Conservation (phyloP, 2,113 vertebrate genomes). For the Sisor rabdophorus region DNA sequence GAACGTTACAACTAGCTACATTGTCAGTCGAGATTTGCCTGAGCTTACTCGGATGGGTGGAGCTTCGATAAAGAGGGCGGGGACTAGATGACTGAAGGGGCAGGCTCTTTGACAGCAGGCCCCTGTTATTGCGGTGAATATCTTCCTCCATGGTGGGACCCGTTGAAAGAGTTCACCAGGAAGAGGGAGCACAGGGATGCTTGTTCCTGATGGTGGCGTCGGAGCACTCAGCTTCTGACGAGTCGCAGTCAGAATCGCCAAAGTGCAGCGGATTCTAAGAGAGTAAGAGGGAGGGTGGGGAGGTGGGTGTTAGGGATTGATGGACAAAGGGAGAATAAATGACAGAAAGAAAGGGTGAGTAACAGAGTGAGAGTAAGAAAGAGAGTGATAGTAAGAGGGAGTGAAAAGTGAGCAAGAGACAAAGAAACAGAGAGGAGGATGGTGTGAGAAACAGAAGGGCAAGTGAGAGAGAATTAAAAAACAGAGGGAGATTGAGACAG, state of each 20-base stretch:
- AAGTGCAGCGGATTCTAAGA: constrained; percentile 87
- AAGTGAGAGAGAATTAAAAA: too few species aligned
- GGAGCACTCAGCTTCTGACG: constrained; percentile 93
- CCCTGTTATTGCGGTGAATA: constrained; percentile 77
- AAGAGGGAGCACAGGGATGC: constrained; percentile 84
- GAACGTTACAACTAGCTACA: constrained; percentile 85
- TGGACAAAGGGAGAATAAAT: not conserved
- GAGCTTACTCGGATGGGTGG: constrained; percentile 70
- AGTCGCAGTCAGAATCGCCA: constrained; percentile 89
- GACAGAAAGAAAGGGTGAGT: too few species aligned
- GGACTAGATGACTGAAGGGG: constrained; percentile 24
- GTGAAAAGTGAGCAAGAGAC: too few species aligned
- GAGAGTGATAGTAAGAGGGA: too few species aligned
- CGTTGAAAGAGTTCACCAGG: constrained; percentile 77
- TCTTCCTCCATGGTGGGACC: constrained; percentile 47
- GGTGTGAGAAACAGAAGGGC: too few species aligned
- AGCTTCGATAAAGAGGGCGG: constrained; percentile 49
- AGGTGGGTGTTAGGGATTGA: not conserved
- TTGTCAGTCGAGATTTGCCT: constrained; percentile 92
- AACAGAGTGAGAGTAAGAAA: too few species aligned
- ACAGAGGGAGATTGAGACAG: too few species aligned
- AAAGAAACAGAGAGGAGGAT: too few species aligned
- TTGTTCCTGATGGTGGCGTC: constrained; percentile 94
- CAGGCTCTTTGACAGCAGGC: constrained; percentile 50
- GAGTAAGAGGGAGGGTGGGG: not conserved